Evolutionary conservation across 2,888 invertebrate genomes (phyloP).

Genomic region (Xestoiulus laeticollis): DNA sequence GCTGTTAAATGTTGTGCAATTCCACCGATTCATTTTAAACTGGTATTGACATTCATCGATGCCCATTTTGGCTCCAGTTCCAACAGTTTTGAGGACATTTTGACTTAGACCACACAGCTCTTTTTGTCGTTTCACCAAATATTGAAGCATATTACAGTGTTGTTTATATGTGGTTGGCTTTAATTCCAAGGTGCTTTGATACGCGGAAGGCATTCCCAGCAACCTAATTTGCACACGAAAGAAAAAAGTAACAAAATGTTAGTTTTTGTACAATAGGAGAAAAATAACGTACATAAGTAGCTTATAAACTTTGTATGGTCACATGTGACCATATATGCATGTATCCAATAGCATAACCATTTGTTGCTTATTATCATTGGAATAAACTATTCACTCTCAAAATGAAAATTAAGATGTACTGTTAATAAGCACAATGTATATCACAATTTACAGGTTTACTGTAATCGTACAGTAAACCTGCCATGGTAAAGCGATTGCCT

Average conservation of each 20-base stretch:
- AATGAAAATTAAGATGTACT: too few species aligned
- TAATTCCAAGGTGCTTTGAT: slow-evolving; percentile 62
- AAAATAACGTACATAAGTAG: too few species aligned
- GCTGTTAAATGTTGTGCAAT: slow-evolving; percentile 82
- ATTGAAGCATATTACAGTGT: slow-evolving; percentile 75
- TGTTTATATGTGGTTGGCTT: slow-evolving; percentile 70
- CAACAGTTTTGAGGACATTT: slow-evolving; percentile 80
- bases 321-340: background rate
- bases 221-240: slow-evolving; percentile 63
- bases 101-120: slow-evolving; percentile 77
- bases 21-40: slow-evolving; percentile 87
- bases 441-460: too few species aligned
- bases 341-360: too few species aligned
- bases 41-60: slow-evolving; percentile 91
- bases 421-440: too few species aligned
- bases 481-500: too few species aligned
- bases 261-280: background rate
- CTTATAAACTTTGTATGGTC: background rate
- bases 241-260: slow-evolving; percentile 29
- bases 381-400: too few species aligned
- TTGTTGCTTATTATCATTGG: too few species aligned
- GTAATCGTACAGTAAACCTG: too few species aligned
- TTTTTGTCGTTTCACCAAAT: slow-evolving; percentile 74
- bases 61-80: slow-evolving; percentile 82
- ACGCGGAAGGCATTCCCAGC: slow-evolving; percentile 66